Percentiles rank a stretch among this genome's conserved stretches.
Evolutionary conservation across 2,888 invertebrate species (phyloP).

Genomic region (Labia minor): DNA sequence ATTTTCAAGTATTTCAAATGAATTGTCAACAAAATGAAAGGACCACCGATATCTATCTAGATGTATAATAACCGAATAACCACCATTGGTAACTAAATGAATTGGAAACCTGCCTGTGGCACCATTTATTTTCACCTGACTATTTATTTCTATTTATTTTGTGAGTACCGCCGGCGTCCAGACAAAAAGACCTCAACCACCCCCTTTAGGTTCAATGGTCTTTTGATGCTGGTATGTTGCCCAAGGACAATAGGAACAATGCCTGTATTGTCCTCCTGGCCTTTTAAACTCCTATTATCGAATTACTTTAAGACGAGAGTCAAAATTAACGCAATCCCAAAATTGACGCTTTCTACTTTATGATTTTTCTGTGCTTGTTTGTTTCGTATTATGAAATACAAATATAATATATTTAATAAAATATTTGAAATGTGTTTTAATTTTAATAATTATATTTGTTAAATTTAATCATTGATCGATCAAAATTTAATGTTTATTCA

Average conservation of each 20-base stretch:
- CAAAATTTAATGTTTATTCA: too few species aligned
- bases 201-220: neutral
- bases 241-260: neutral
- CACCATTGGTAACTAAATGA: neutral
- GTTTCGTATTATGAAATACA: too few species aligned
- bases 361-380: too few species aligned
- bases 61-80: too few species aligned
- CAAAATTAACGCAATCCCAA: neutral
- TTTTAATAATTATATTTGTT: too few species aligned
- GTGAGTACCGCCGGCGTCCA: neutral
- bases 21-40: too few species aligned
- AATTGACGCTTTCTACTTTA: neutral
- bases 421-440: too few species aligned
- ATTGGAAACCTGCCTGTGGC: neutral
- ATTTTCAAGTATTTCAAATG: too few species aligned
- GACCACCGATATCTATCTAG: too few species aligned
- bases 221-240: neutral
- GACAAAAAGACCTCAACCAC: neutral
- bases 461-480: too few species aligned
- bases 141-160: constrained; percentile 13
- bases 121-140: neutral
- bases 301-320: neutral
- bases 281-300: constrained; percentile 8
- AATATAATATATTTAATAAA: too few species aligned
- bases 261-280: neutral